Percentiles rank a stretch among this genome's conserved stretches.
These are phyloP conservation scores for Pedicia rivosa DNA, from an alignment of 2,888 invertebrate genomes.

Conservation along the genomic window DNA sequence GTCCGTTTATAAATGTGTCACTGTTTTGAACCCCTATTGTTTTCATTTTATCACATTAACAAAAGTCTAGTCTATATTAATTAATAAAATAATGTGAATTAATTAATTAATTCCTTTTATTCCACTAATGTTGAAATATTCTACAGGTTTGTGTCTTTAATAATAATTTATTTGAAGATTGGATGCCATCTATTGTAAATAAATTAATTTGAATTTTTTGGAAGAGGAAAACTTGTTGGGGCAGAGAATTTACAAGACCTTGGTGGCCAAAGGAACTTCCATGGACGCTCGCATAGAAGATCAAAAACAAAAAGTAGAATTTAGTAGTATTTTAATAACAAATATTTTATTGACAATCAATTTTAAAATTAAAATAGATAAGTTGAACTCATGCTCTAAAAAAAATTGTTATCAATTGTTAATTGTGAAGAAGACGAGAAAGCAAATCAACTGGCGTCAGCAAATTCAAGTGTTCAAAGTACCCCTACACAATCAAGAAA, in stretches of 20 bases:
- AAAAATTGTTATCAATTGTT: conserved; percentile 94
- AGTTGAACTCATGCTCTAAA: conserved; percentile 95
- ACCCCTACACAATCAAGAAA: too few species aligned
- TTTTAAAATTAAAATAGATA: too few species aligned
- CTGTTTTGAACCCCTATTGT: conserved; percentile 12
- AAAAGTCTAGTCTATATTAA: neutral
- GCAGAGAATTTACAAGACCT: conserved; percentile 81
- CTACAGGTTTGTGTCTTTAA: conserved; percentile 51
- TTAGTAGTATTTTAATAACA: neutral
- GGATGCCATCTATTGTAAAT: conserved; percentile 11
- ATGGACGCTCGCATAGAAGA: conserved; percentile 95
- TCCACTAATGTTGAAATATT: conserved; percentile 94
- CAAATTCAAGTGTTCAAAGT: conserved; percentile 4
- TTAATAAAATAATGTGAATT: conserved; percentile 2
- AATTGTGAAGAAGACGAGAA: conserved; percentile 83
- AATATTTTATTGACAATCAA: neutral
- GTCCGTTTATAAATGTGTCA: conserved; percentile 45
- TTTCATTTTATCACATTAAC: neutral
- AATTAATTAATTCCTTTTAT: conserved; percentile 71
- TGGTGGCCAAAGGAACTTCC: conserved; percentile 99
- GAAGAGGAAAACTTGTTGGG: conserved; percentile 94
- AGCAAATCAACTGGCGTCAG: conserved; percentile 37
- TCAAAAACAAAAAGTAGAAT: conserved; percentile 85
- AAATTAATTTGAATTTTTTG: too few species aligned
- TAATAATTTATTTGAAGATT: conserved; percentile 10